Percentiles rank a stretch among this genome's conserved stretches.
These are phyloP conservation scores for Stichodactyla helianthus DNA, from an alignment of 64 coral and sea anemone genomes.

Conservation along the genomic window DNA sequence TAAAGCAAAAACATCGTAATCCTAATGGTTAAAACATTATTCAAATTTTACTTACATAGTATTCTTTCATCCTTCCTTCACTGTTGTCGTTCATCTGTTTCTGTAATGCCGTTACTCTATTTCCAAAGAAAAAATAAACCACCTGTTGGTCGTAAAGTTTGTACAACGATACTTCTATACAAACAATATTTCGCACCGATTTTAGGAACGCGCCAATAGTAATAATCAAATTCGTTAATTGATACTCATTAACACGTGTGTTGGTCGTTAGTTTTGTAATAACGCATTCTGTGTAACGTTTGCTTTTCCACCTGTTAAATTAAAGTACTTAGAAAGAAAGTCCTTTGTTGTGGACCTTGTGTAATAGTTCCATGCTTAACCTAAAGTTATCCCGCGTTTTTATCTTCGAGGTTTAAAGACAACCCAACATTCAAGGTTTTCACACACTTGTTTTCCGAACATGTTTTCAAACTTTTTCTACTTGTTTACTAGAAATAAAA, in stretches of 20 bases:
- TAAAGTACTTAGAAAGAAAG: not conserved
- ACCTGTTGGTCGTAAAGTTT: not conserved
- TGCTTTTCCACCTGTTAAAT: slow-evolving; percentile 2
- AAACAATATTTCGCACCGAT: not conserved
- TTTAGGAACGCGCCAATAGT: not conserved
- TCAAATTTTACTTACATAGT: slow-evolving; percentile 36
- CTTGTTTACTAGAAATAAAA: no score
- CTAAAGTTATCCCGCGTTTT: no score
- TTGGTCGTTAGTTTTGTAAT: not conserved
- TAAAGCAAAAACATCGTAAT: not conserved
- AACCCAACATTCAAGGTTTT: no score
- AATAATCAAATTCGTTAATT: not conserved
- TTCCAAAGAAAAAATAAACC: not conserved
- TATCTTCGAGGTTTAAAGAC: no score
- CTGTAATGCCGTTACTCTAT: not conserved
- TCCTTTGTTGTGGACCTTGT: not conserved
- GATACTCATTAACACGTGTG: not conserved
- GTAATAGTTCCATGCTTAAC: no score
- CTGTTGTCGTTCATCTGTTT: not conserved
- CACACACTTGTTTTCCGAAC: no score
- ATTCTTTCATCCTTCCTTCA: slow-evolving; percentile 32
- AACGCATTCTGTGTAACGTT: not conserved
- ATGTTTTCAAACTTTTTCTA: no score
- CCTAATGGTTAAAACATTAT: not conserved
- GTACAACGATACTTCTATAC: not conserved